Conservation (phyloP, 2,888 invertebrate species). For the Drosophila demipolita region DNA sequence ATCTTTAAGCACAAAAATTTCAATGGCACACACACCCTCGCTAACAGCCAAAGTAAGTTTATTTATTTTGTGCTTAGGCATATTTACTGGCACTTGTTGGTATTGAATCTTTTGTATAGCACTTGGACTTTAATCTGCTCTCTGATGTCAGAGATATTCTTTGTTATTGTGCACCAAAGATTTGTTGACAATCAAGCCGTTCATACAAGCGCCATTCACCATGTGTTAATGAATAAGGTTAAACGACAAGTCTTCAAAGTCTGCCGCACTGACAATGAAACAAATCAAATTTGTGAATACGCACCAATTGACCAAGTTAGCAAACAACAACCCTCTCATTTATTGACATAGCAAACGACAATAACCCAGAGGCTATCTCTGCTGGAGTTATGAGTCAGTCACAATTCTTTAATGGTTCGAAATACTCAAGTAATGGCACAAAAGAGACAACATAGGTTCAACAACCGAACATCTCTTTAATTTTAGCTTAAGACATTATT, state of each 20-base stretch:
- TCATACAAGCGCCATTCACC: slow-evolving; percentile 11
- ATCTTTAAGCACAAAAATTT: slow-evolving; percentile 13
- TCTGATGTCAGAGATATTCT: slow-evolving; percentile 27
- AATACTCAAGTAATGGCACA: neutral
- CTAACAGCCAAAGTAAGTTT: slow-evolving; percentile 2
- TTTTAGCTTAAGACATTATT: neutral
- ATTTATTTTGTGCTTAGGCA: slow-evolving; percentile 34
- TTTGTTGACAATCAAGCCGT: slow-evolving; percentile 45
- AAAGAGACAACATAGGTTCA: neutral
- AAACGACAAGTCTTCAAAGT: slow-evolving; percentile 56
- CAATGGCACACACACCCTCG: slow-evolving; percentile 25
- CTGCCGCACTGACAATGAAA: slow-evolving; percentile 48
- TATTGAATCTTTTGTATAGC: slow-evolving; percentile 24
- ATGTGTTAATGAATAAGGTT: slow-evolving; percentile 62
- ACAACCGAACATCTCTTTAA: neutral
- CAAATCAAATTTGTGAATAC: slow-evolving; percentile 59
- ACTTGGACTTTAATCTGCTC: slow-evolving; percentile 30
- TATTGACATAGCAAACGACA: slow-evolving; percentile 38
- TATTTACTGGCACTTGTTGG: slow-evolving; percentile 40
- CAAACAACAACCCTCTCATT: slow-evolving; percentile 34
- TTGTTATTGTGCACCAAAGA: slow-evolving; percentile 54
- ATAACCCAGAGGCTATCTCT: slow-evolving; percentile 10
- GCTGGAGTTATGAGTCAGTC: slow-evolving; percentile 34
- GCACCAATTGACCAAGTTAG: slow-evolving; percentile 62
- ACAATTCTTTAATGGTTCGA: slow-evolving; percentile 5